These are phyloP conservation scores for Crocuta crocuta DNA, from an alignment of 2,113 vertebrate genomes.

Conservation along the genomic window DNA sequence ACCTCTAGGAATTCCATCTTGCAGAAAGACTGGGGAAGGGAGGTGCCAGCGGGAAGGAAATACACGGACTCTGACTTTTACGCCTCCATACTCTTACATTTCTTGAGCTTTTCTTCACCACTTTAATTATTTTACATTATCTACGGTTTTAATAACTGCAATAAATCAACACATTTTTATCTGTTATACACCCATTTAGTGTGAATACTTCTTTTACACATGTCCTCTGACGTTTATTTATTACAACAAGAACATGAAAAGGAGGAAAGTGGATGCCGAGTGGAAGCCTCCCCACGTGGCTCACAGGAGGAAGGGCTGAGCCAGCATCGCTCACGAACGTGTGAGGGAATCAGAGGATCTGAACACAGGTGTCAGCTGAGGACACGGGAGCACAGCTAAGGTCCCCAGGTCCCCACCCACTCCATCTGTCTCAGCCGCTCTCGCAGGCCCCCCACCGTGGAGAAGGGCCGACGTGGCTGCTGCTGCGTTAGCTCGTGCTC, in stretches of 20 bases:
- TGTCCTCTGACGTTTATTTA: neutral
- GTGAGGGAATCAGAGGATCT: neutral
- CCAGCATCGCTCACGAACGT: neutral
- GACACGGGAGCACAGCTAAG: neutral
- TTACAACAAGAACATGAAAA: neutral
- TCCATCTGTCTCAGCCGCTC: too few species aligned
- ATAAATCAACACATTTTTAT: neutral
- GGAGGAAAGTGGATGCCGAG: neutral
- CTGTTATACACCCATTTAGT: neutral
- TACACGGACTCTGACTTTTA: neutral
- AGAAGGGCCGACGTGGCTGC: neutral
- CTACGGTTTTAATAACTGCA: neutral
- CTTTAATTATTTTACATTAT: slow-evolving; percentile 32
- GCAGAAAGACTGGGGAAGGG: neutral
- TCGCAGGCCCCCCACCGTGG: neutral
- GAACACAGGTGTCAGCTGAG: neutral
- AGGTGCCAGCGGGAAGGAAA: neutral
- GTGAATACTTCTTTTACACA: neutral
- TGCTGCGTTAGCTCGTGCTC: neutral
- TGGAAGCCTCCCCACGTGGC: neutral
- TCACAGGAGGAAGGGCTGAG: neutral
- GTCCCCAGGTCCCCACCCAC: neutral
- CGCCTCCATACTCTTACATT: neutral
- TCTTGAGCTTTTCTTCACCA: neutral
- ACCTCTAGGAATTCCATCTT: neutral